phyloP scores from a whole-genome alignment of 2,797 vertebrate genomes.

The Cottoperca gobio region DNA sequence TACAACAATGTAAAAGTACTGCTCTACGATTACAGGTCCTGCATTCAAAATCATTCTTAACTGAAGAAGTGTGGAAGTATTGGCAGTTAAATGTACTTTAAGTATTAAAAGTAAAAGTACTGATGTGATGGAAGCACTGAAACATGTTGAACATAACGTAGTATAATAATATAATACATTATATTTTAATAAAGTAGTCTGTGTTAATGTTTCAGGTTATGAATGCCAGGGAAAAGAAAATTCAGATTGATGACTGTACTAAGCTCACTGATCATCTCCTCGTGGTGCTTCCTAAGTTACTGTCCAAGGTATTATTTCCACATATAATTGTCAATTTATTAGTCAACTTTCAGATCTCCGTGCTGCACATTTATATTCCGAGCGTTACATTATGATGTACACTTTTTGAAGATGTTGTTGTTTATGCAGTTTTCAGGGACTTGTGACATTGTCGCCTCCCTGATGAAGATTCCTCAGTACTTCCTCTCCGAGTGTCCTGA shows the following conservation, averaged over 20 bases:
- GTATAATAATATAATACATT: background rate
- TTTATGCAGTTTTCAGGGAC: slow-evolving; percentile 87
- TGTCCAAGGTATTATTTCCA: slow-evolving; percentile 88
- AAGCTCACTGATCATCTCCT: slow-evolving; percentile 91
- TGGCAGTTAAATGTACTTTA: too few species aligned
- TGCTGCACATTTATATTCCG: too few species aligned
- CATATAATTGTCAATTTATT: background rate
- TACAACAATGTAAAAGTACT: background rate
- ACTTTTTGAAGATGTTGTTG: slow-evolving; percentile 20
- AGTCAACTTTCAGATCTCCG: background rate
- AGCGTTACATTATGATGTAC: background rate
- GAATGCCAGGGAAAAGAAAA: slow-evolving; percentile 88
- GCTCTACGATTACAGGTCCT: background rate
- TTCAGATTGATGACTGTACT: slow-evolving; percentile 87
- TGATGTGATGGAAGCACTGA: background rate
- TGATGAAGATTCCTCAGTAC: slow-evolving; percentile 92
- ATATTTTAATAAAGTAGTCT: background rate
- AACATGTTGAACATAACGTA: background rate
- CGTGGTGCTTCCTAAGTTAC: slow-evolving; percentile 87
- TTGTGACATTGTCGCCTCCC: slow-evolving; percentile 82
- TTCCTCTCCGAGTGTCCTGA: slow-evolving; percentile 84
- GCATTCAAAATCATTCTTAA: background rate
- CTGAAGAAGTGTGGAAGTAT: too few species aligned
- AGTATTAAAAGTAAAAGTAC: too few species aligned
- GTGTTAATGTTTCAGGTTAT: slow-evolving; percentile 78